Conservation (phyloP, 2,113 vertebrate genomes). For the Chrysochloris asiatica region DNA sequence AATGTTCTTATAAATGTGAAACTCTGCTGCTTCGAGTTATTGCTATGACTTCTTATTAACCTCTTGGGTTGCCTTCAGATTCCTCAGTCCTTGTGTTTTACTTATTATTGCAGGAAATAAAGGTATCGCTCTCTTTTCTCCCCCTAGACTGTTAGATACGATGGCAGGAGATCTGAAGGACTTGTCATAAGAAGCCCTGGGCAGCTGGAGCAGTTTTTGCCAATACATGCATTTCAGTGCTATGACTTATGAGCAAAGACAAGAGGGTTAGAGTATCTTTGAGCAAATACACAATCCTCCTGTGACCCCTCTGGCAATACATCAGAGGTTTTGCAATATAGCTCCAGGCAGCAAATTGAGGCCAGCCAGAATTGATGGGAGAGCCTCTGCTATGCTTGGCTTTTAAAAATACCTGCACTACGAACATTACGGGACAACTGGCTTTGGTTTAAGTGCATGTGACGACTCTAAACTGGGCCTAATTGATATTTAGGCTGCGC, state of each 20-base stretch:
- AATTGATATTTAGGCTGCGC: neutral
- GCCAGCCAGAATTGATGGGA: slow-evolving; percentile 1
- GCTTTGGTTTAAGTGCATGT: neutral
- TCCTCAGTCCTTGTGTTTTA: neutral
- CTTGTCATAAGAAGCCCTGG: slow-evolving; percentile 58
- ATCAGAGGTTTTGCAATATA: slow-evolving; percentile 58
- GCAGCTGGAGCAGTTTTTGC: slow-evolving; percentile 42
- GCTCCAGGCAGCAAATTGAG: slow-evolving; percentile 60
- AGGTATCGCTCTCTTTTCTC: neutral
- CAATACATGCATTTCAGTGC: slow-evolving; percentile 53
- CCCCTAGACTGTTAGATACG: slow-evolving; percentile 8
- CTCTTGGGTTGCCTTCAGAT: slow-evolving; percentile 2
- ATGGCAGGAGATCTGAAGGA: slow-evolving; percentile 68
- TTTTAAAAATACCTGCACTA: slow-evolving; percentile 24
- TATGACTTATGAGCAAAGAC: slow-evolving; percentile 60
- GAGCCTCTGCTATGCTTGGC: neutral
- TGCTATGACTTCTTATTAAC: neutral
- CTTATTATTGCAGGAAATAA: slow-evolving; percentile 42
- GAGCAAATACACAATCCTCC: slow-evolving; percentile 61
- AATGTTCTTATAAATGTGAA: neutral
- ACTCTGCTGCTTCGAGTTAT: neutral
- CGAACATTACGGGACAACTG: neutral
- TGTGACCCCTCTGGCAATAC: slow-evolving; percentile 65
- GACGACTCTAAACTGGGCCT: neutral
- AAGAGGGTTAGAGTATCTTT: slow-evolving; percentile 53